A percentile compares a stretch with the other conserved stretches of the same genome.
Evolutionary conservation across 2,113 vertebrate genomes (phyloP).

Genomic region (Columba janthina): DNA sequence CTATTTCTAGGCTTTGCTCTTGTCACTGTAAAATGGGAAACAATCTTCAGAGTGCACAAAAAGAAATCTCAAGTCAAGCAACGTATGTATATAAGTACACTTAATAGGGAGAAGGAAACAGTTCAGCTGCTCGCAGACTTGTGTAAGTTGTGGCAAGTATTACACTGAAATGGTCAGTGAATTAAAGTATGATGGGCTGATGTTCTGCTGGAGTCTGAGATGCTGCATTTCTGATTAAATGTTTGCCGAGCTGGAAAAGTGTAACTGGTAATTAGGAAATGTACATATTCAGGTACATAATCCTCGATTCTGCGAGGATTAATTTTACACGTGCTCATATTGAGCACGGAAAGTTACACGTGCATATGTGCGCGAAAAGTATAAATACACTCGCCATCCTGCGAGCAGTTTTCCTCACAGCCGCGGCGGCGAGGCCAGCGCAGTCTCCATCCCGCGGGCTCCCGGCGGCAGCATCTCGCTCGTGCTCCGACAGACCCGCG

Average conservation of each 20-base stretch:
- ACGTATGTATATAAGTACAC: background rate
- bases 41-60: background rate
- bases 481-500: too few species aligned
- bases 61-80: background rate
- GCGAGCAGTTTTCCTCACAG: too few species aligned
- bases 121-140: background rate
- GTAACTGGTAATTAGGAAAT: background rate
- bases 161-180: background rate
- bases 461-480: too few species aligned
- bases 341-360: too few species aligned
- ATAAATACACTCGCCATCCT: too few species aligned
- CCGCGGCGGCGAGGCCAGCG: too few species aligned
- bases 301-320: too few species aligned
- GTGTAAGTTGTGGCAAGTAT: background rate
- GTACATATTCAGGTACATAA: background rate
- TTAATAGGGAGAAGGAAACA: background rate
- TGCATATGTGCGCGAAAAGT: too few species aligned
- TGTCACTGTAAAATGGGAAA: background rate
- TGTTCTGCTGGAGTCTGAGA: background rate
- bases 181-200: background rate
- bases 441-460: too few species aligned
- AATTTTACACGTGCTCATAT: too few species aligned
- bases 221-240: background rate
- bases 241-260: background rate
- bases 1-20: background rate